Evolutionary conservation across 2,797 vertebrate genomes (phyloP).

Genomic region (Hipposideros larvatus): DNA sequence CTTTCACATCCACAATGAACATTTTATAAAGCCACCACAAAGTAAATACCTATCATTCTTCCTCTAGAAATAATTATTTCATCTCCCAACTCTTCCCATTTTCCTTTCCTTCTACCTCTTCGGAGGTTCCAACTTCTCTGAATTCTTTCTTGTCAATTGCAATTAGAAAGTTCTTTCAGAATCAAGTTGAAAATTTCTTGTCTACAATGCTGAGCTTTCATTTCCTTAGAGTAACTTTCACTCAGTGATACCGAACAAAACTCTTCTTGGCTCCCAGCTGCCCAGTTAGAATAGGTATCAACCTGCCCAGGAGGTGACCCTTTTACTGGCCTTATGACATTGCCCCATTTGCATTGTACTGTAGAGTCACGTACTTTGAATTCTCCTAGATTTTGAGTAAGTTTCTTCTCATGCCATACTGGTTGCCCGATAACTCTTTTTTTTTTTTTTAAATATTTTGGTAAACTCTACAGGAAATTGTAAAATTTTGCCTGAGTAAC

Average conservation of each 20-base stretch:
- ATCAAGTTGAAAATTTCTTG: background rate
- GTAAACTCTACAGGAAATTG: background rate
- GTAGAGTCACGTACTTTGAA: background rate
- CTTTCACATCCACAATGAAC: background rate
- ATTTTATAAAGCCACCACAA: background rate
- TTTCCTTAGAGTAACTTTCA: conserved; percentile 34
- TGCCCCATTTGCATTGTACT: background rate
- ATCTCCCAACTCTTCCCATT: background rate
- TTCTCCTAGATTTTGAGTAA: background rate
- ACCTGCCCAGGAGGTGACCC: background rate
- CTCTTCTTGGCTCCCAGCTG: background rate
- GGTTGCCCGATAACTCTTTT: background rate
- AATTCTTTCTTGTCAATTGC: conserved; percentile 44
- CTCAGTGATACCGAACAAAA: background rate
- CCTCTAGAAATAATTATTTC: conserved; percentile 46
- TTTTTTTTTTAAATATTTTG: background rate
- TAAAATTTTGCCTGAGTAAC: background rate
- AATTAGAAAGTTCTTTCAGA: conserved; percentile 45
- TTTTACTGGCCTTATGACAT: fast-evolving
- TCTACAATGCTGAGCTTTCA: conserved; percentile 11
- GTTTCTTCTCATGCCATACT: background rate
- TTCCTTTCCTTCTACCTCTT: background rate
- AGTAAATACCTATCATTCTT: conserved; percentile 32
- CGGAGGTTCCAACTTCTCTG: background rate
- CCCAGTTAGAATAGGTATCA: background rate